phyloP scores from a whole-genome alignment of 2,797 vertebrate genomes.

The Bradypodion pumilum region DNA sequence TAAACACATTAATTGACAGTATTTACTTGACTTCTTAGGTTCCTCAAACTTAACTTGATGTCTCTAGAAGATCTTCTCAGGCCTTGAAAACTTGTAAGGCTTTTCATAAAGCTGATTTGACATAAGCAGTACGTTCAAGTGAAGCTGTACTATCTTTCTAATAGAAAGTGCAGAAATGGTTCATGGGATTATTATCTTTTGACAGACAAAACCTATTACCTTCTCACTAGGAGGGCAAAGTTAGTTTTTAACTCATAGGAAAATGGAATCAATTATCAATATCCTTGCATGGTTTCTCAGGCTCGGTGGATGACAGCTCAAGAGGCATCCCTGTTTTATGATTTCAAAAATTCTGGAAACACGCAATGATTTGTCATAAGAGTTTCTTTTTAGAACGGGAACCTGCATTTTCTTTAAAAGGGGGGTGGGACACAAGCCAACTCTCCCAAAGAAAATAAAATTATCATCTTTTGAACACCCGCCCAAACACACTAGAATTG shows the following conservation, averaged over 20 bases:
- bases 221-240: slow-evolving; percentile 71
- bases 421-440: slow-evolving; percentile 37
- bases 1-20: slow-evolving; percentile 79
- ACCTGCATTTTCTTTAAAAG: slow-evolving; percentile 50
- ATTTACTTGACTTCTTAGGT: slow-evolving; percentile 73
- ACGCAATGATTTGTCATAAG: slow-evolving; percentile 53
- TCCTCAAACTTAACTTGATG: slow-evolving; percentile 72
- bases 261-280: slow-evolving; percentile 63
- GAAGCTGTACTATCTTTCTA: slow-evolving; percentile 61
- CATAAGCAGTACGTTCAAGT: slow-evolving; percentile 56
- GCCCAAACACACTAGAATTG: neutral
- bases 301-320: slow-evolving; percentile 45
- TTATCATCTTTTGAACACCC: neutral
- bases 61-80: slow-evolving; percentile 67
- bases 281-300: slow-evolving; percentile 65
- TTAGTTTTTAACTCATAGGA: slow-evolving; percentile 65
- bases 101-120: slow-evolving; percentile 69
- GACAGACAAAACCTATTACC: slow-evolving; percentile 68
- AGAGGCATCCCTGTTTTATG: slow-evolving; percentile 3
- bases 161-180: slow-evolving; percentile 61
- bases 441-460: slow-evolving; percentile 47
- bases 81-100: slow-evolving; percentile 73
- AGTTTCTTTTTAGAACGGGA: slow-evolving; percentile 30
- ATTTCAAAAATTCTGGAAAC: slow-evolving; percentile 37
- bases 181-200: slow-evolving; percentile 67